Conservation (phyloP, 2,113 vertebrate species). For the Eidolon helvum region DNA sequence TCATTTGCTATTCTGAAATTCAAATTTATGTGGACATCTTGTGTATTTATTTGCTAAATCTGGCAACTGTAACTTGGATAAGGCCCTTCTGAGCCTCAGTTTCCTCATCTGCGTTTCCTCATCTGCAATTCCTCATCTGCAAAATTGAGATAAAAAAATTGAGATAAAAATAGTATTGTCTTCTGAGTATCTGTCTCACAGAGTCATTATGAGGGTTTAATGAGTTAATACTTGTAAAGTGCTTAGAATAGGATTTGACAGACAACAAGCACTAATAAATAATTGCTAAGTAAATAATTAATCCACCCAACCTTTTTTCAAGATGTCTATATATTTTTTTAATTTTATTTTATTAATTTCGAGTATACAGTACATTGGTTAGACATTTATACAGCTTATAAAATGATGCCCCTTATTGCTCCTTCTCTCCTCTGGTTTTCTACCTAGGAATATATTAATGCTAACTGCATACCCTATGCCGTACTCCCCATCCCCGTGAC, state of each 20-base stretch:
- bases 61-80: background rate
- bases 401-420: too few relatives aligned
- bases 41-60: background rate
- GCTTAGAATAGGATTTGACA: background rate
- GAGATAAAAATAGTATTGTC: background rate
- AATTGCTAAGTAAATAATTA: background rate
- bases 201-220: background rate
- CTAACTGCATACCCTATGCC: too few relatives aligned
- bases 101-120: slow-evolving; percentile 31
- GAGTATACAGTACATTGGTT: too few relatives aligned
- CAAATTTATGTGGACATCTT: background rate
- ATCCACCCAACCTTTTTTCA: background rate
- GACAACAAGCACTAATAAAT: background rate
- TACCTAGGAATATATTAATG: too few relatives aligned
- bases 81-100: background rate
- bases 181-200: background rate
- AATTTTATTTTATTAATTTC: too few relatives aligned
- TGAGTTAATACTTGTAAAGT: background rate
- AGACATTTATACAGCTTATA: too few relatives aligned
- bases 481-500: too few relatives aligned
- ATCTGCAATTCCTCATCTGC: slow-evolving; percentile 31
- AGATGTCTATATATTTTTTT: background rate
- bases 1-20: background rate
- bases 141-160: slow-evolving; percentile 23
- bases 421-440: too few relatives aligned